phyloP scores from a whole-genome alignment of 1,140 invertebrate genomes.

The Hylaeus volcanicus region DNA sequence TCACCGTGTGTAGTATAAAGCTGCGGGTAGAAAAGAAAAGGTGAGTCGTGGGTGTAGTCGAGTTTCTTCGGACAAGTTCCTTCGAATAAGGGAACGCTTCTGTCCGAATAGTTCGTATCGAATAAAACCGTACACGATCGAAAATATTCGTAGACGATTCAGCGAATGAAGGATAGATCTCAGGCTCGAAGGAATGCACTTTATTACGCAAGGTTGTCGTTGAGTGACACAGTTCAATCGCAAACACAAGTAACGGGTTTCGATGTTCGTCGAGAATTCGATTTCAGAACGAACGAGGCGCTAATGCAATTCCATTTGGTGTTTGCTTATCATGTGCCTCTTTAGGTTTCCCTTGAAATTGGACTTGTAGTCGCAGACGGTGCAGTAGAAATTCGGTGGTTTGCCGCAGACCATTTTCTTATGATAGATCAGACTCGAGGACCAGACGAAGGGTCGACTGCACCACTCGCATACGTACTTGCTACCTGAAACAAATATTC shows the following conservation, averaged over 20 bases:
- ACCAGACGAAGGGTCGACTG: conserved; percentile 75
- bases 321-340: conserved; percentile 77
- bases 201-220: neutral
- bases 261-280: neutral
- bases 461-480: conserved; percentile 70
- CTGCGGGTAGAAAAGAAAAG: no score
- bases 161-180: neutral
- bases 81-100: no score
- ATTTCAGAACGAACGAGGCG: neutral
- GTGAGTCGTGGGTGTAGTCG: no score
- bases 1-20: no score
- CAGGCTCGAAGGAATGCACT: neutral
- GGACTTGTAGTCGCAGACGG: conserved; percentile 79
- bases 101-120: no score
- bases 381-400: conserved; percentile 73
- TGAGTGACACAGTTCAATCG: neutral
- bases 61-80: no score
- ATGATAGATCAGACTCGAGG: conserved; percentile 78
- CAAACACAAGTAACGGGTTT: no score
- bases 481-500: conserved; percentile 73
- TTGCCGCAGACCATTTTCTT: conserved; percentile 80
- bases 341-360: conserved; percentile 82
- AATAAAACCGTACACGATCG: no score
- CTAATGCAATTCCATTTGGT: conserved; percentile 49
- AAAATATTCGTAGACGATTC: no score